A percentile compares a stretch with the other conserved stretches of the same genome.
These are phyloP conservation scores for Villa cingulata DNA, from an alignment of 2,888 invertebrate species.

Conservation along the genomic window DNA sequence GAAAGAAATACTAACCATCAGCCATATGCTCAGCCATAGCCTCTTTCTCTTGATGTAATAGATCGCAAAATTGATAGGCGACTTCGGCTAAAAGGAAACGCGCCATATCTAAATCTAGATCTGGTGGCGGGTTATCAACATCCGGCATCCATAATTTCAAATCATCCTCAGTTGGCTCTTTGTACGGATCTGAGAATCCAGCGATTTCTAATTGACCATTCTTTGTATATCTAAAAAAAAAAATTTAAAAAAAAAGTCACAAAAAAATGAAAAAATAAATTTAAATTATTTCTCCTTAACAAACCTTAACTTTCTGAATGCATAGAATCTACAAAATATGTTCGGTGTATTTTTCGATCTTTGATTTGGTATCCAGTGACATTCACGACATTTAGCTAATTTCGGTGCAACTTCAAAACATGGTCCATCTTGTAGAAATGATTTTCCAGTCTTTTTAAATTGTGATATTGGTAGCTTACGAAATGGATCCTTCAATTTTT, in stretches of 20 bases:
- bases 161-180: constrained; percentile 72
- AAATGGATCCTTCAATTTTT: constrained; percentile 41
- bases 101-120: constrained; percentile 69
- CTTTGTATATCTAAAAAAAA: constrained; percentile 21
- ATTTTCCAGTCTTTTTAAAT: constrained; percentile 59
- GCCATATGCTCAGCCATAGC: constrained; percentile 67
- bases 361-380: constrained; percentile 76
- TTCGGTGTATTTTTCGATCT: constrained; percentile 69
- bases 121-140: constrained; percentile 50
- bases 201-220: constrained; percentile 60
- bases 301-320: constrained; percentile 79
- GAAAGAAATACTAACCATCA: constrained; percentile 43
- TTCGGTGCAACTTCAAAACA: constrained; percentile 78
- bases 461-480: constrained; percentile 53
- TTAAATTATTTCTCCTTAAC: no score
- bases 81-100: constrained; percentile 76
- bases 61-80: constrained; percentile 90
- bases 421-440: constrained; percentile 72
- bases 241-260: not conserved
- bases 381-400: constrained; percentile 76
- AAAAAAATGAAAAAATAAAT: no score
- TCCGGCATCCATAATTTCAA: constrained; percentile 74
- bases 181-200: constrained; percentile 86
- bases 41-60: constrained; percentile 80
- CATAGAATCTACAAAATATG: constrained; percentile 92